Evolutionary conservation across 1,140 invertebrate genomes (phyloP).

Genomic region (Armadillidium nasatum): DNA sequence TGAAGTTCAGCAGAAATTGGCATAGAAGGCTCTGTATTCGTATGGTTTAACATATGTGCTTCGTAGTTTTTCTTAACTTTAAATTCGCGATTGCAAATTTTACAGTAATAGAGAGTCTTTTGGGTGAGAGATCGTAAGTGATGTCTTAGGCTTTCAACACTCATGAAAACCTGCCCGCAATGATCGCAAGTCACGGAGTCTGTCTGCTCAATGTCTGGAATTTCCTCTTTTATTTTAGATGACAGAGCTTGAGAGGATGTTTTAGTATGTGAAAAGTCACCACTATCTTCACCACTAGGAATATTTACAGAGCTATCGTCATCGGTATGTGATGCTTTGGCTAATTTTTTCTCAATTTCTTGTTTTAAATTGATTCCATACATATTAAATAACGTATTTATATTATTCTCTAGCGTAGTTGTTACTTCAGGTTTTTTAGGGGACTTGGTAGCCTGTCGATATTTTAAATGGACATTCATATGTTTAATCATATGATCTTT

Average conservation of each 20-base stretch:
- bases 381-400: neutral
- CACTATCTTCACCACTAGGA: neutral
- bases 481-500: constrained; percentile 95
- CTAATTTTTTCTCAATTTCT: neutral
- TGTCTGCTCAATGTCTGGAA: neutral
- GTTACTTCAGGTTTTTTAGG: neutral
- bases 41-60: neutral
- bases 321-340: neutral
- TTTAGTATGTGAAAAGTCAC: neutral
- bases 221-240: too few species aligned
- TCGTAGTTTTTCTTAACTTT: neutral
- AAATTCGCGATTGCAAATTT: neutral
- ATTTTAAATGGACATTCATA: constrained; percentile 70
- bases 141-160: neutral
- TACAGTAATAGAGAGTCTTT: neutral
- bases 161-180: neutral
- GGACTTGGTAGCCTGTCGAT: constrained; percentile 38
- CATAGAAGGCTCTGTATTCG: neutral
- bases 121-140: neutral
- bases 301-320: neutral
- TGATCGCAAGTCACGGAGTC: neutral
- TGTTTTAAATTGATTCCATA: neutral
- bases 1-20: neutral
- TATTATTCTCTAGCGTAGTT: neutral
- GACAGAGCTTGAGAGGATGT: neutral